Evolutionary conservation across 2,888 invertebrate genomes (phyloP).

Genomic region (Carterocephalus palaemon): DNA sequence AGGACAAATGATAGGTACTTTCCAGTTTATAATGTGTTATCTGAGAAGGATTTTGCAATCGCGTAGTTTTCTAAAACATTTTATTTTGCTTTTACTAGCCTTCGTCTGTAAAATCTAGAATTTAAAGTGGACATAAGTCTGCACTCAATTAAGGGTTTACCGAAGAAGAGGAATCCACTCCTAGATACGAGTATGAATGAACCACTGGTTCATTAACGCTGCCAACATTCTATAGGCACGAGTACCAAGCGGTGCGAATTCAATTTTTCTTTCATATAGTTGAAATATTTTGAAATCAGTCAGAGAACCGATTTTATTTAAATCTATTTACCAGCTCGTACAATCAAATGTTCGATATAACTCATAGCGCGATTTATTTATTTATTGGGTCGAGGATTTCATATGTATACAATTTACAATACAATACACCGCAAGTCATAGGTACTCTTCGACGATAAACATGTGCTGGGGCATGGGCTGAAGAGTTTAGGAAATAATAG

Average conservation of each 20-base stretch:
- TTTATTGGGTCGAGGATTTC: too few species aligned
- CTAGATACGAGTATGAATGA: slow-evolving; percentile 13
- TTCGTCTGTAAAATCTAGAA: slow-evolving; percentile 2
- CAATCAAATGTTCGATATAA: too few species aligned
- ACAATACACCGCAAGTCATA: too few species aligned
- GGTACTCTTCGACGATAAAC: too few species aligned
- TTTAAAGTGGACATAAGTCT: slow-evolving; percentile 16
- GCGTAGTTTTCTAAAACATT: neutral
- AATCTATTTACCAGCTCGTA: too few species aligned
- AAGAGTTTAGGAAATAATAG: too few species aligned
- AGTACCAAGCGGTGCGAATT: slow-evolving; percentile 6
- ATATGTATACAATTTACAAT: too few species aligned
- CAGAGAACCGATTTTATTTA: slow-evolving; percentile 11
- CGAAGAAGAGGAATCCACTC: slow-evolving; percentile 5
- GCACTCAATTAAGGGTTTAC: slow-evolving; percentile 8
- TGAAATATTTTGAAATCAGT: slow-evolving; percentile 15
- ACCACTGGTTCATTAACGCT: slow-evolving; percentile 15
- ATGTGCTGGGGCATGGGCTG: too few species aligned
- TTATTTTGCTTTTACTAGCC: slow-evolving; percentile 3
- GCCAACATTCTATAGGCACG: slow-evolving; percentile 15
- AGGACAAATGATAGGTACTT: too few species aligned
- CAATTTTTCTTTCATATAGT: slow-evolving; percentile 4
- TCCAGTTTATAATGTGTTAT: too few species aligned
- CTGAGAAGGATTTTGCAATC: too few species aligned
- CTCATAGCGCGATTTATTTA: too few species aligned